Conservation (phyloP, 2,797 vertebrate species). For the Peromyscus aztecus region DNA sequence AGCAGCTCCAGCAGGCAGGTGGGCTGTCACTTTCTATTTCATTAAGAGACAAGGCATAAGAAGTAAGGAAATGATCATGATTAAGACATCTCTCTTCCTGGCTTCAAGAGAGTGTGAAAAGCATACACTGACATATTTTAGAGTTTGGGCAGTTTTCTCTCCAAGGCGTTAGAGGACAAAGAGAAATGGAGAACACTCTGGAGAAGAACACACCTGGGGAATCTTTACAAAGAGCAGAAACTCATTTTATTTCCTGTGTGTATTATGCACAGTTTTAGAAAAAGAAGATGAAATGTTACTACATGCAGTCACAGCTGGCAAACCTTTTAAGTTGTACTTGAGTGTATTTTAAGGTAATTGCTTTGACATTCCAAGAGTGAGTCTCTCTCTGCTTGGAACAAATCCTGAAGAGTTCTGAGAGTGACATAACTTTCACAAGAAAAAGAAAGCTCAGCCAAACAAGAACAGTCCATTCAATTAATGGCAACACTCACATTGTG, state of each 20-base stretch:
- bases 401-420: not conserved
- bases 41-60: not conserved
- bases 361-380: not conserved
- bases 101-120: not conserved
- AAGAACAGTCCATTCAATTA: not conserved
- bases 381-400: not conserved
- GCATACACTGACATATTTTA: not conserved
- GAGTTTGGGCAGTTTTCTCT: not conserved
- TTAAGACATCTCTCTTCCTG: no score
- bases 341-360: not conserved
- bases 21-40: not conserved
- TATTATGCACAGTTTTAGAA: not conserved
- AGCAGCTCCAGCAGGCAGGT: not conserved
- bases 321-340: not conserved
- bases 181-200: not conserved
- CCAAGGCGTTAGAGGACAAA: not conserved
- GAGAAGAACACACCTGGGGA: not conserved
- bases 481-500: not conserved
- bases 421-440: not conserved
- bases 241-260: not conserved
- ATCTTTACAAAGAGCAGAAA: not conserved
- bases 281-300: not conserved
- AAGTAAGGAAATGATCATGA: no score
- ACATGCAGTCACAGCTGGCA: not conserved
- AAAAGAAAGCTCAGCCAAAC: not conserved